Evolutionary conservation across 2,113 vertebrate species (phyloP).

Genomic region (Amphiprion percula): DNA sequence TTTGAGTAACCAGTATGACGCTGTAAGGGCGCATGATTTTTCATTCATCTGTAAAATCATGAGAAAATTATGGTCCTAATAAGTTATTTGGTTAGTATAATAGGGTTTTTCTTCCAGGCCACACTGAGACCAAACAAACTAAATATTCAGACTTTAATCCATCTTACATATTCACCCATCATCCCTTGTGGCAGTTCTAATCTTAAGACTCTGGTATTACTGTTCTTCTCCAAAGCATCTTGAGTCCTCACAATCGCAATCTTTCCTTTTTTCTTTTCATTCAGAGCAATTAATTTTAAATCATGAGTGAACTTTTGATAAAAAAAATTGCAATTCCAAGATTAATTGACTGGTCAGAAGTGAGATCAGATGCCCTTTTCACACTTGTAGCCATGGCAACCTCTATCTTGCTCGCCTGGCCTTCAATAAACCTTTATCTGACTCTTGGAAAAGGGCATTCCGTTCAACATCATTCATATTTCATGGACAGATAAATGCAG

Average conservation of each 20-base stretch:
- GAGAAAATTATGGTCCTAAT: conserved; percentile 7
- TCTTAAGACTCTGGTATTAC: conserved; percentile 47
- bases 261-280: conserved; percentile 18
- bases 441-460: conserved; percentile 78
- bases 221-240: conserved; percentile 45
- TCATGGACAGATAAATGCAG: conserved; percentile 70
- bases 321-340: conserved; percentile 61
- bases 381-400: conserved; percentile 78
- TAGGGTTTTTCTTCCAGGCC: conserved; percentile 17
- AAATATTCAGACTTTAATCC: conserved; percentile 64
- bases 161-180: conserved; percentile 65
- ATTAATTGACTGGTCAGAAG: conserved; percentile 82
- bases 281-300: conserved; percentile 62
- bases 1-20: neutral
- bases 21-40: neutral
- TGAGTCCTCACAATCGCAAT: conserved; percentile 23
- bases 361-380: conserved; percentile 82
- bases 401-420: conserved; percentile 56
- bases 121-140: conserved; percentile 47
- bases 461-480: conserved; percentile 78
- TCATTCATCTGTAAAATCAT: conserved; percentile 23
- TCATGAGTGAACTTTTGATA: conserved; percentile 56
- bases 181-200: conserved; percentile 53
- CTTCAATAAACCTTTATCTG: conserved; percentile 78
- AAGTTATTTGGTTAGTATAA: conserved; percentile 40